Conservation (phyloP, 2,888 invertebrate genomes). For the Pheosia tremula region DNA sequence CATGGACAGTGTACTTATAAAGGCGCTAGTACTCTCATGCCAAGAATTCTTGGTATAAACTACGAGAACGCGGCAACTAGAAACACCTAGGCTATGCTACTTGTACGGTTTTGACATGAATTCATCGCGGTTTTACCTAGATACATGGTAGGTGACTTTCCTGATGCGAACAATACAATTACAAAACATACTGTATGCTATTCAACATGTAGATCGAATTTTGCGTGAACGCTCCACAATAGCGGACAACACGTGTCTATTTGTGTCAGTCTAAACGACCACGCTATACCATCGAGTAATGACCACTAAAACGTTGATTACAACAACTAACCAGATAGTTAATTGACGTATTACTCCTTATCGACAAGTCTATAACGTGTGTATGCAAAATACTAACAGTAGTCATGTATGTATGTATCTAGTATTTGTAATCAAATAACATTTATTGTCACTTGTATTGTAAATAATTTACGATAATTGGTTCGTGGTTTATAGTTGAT, state of each 20-base stretch:
- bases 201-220: not conserved
- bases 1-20: too few relatives aligned
- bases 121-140: too few relatives aligned
- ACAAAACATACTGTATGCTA: too few relatives aligned
- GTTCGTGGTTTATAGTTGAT: too few relatives aligned
- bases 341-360: slow-evolving; percentile 5
- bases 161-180: too few relatives aligned
- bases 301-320: slow-evolving; percentile 5
- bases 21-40: too few relatives aligned
- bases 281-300: not conserved
- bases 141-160: too few relatives aligned
- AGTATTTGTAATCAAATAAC: not conserved
- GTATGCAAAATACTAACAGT: not conserved
- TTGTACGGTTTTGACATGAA: too few relatives aligned
- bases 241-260: slow-evolving; percentile 2
- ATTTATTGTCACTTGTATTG: not conserved
- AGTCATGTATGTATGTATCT: not conserved
- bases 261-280: slow-evolving; percentile 6
- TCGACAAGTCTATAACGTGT: not conserved
- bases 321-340: slow-evolving; percentile 3
- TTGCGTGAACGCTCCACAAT: not conserved
- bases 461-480: not conserved
- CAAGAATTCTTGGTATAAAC: too few relatives aligned
- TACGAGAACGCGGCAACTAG: too few relatives aligned
- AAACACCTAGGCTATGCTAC: too few relatives aligned